Percentiles rank a stretch among this genome's conserved stretches.
Conservation (phyloP, 2,113 vertebrate species). For the Micromys minutus region DNA sequence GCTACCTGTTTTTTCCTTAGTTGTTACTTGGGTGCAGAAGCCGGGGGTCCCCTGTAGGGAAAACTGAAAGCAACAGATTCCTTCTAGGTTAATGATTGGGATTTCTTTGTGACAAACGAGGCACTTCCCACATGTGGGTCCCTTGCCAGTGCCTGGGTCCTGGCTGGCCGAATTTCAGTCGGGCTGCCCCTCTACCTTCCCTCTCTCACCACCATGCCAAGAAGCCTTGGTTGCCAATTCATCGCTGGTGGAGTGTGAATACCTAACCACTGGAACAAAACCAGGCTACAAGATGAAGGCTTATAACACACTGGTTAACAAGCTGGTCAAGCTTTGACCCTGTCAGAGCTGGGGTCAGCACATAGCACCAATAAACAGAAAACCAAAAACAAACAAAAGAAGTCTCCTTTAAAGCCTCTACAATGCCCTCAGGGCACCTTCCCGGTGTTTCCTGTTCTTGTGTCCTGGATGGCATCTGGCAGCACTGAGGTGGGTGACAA, state of each 20-base stretch:
- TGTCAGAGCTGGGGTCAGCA: background rate
- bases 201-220: background rate
- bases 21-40: background rate
- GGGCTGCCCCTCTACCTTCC: background rate
- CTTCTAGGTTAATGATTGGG: background rate
- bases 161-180: background rate
- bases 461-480: background rate
- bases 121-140: no score
- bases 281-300: background rate
- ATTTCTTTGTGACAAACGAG: background rate
- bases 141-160: background rate
- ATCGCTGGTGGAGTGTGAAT: background rate
- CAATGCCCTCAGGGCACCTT: background rate
- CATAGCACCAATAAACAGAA: background rate
- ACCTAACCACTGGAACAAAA: background rate
- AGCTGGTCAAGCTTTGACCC: background rate
- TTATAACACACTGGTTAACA: background rate
- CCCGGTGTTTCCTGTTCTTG: background rate
- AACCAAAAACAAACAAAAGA: background rate
- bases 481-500: background rate
- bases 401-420: background rate
- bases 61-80: background rate
- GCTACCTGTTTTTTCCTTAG: background rate
- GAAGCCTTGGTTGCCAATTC: background rate
- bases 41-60: background rate